These are phyloP conservation scores for Gobio gobio DNA, from an alignment of 2,113 vertebrate genomes.

Conservation along the genomic window DNA sequence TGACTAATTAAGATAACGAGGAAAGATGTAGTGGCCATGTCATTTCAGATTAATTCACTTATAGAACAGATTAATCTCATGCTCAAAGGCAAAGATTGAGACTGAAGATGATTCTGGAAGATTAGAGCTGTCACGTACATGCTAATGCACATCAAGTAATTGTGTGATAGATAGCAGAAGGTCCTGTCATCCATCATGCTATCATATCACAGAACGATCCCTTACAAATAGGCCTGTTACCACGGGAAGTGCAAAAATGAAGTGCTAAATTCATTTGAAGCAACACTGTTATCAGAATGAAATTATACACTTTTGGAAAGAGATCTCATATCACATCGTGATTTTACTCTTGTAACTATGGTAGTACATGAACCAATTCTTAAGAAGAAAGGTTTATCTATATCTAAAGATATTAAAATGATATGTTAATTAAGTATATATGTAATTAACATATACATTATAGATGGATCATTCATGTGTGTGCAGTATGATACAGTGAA, in stretches of 20 bases:
- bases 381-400: too few relatives aligned
- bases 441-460: too few relatives aligned
- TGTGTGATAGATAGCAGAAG: slow-evolving; percentile 5
- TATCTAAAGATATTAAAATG: too few relatives aligned
- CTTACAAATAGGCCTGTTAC: background rate
- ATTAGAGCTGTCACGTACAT: slow-evolving; percentile 25
- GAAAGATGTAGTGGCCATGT: slow-evolving; percentile 90
- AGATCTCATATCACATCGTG: background rate
- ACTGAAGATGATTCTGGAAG: slow-evolving; percentile 25
- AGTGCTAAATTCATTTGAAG: background rate
- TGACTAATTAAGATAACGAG: slow-evolving; percentile 93
- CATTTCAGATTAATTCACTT: slow-evolving; percentile 92
- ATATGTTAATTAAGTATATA: too few relatives aligned
- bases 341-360: too few relatives aligned
- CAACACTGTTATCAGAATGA: background rate
- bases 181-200: slow-evolving; percentile 20
- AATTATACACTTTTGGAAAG: background rate
- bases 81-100: slow-evolving; percentile 31
- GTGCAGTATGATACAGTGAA: too few relatives aligned
- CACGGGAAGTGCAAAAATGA: background rate
- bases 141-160: background rate
- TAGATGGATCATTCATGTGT: too few relatives aligned
- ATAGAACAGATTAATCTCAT: slow-evolving; percentile 81
- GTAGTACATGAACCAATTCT: too few relatives aligned
- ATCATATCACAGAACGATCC: background rate